phyloP scores from a whole-genome alignment of 2,113 vertebrate species.

The Perca schrenkii region DNA sequence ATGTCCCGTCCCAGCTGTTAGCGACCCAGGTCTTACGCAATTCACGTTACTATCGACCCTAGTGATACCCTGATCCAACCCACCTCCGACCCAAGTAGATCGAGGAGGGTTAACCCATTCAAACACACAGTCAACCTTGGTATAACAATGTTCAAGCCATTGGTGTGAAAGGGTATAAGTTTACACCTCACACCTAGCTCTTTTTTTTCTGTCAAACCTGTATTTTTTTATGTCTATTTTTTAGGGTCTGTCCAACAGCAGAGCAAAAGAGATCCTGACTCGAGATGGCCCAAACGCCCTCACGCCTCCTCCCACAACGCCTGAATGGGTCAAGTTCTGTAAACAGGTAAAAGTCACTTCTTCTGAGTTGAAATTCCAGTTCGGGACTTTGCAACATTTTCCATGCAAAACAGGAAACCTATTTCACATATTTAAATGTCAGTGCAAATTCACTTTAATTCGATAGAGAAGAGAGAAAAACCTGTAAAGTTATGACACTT shows the following conservation, averaged over 20 bases:
- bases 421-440: conserved; percentile 12
- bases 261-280: conserved; percentile 92
- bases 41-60: no score
- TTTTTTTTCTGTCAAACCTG: background rate
- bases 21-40: no score
- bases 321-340: conserved; percentile 98
- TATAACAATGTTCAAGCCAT: no score
- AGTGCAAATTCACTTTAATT: conserved; percentile 3
- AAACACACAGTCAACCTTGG: no score
- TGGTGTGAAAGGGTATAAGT: no score
- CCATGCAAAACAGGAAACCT: background rate
- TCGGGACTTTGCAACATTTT: background rate
- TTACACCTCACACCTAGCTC: no score
- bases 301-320: conserved; percentile 95
- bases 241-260: conserved; percentile 89
- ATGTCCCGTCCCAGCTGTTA: no score
- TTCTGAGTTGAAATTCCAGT: no score
- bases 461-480: background rate
- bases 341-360: conserved; percentile 76
- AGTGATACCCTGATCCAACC: no score
- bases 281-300: conserved; percentile 95
- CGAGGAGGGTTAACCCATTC: no score
- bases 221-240: background rate
- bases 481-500: background rate
- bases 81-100: no score